Evolutionary conservation across 2,888 invertebrate genomes (phyloP), one percentile per base, ranked within the genome.

Genomic region (Mesochorus sp.): DNA sequence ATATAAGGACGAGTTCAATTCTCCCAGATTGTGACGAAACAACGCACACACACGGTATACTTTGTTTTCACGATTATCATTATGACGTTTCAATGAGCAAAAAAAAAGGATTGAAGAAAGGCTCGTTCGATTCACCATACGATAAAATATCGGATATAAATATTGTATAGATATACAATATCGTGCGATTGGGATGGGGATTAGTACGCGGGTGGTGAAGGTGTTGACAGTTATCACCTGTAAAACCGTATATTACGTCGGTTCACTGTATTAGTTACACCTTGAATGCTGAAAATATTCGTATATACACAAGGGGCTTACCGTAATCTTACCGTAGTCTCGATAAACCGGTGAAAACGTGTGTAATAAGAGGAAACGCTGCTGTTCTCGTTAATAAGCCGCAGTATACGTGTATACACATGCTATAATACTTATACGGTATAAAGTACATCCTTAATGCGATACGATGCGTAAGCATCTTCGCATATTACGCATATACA

Each of bases 381-480:
- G 37, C 53, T 68, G 62, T 55, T 44, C 47, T 68, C 73, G 73
- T 77, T 73, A 77, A 73, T 64, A 68, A 77, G 72, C 53, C 28
- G n/a, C n/a, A n/a, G n/a, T n/a, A n/a, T n/a, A n/a, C 39, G 34
- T 62, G 12, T 21, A 59, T 67, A 44, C 37, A 47, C 62, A 51
- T 39, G 28, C 10, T 61, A 61, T 59, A 44, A 55, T 71, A 61
- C 70, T 71, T 59, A 57, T 59, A 59, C 42, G 49, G 73, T 59
- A 59, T 51, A 74, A 66, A 57, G 42, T 64, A 62, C 57, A 73
- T 66, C 66, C 44, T 67, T 72, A 67, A 72, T 72, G 70, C 67
- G 70, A 76, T 61, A 61, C 71, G 66, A 66, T 67, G 76, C 66
- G 76, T 72, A 51, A 66, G 59, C 53, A 34, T 59, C 61, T 53